Conservation (phyloP, 2,888 invertebrate genomes). For the Thereva nobilitata region DNA sequence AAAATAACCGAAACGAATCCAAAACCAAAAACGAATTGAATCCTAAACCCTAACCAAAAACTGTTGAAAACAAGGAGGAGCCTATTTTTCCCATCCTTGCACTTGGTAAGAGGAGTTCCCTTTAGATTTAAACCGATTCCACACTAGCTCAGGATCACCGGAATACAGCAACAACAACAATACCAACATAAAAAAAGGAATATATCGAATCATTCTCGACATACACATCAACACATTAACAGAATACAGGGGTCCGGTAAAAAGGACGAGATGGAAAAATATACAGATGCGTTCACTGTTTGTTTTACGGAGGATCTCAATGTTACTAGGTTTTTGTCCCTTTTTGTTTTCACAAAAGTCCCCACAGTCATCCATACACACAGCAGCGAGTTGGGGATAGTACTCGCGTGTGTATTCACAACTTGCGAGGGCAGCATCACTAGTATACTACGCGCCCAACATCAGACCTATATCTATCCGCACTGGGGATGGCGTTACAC, state of each 20-base stretch:
- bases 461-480: not conserved
- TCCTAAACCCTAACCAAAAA: not conserved
- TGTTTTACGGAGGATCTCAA: slow-evolving; percentile 21
- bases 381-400: not conserved
- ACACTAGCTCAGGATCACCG: too few species aligned
- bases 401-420: not conserved
- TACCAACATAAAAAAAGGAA: too few species aligned
- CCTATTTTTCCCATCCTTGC: not conserved
- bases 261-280: slow-evolving; percentile 2
- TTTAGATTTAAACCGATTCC: too few species aligned
- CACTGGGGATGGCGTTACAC: not conserved
- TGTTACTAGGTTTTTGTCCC: slow-evolving; percentile 12
- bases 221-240: not conserved
- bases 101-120: too few species aligned
- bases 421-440: not conserved
- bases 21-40: too few species aligned
- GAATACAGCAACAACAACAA: too few species aligned
- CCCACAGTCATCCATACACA: not conserved
- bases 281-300: slow-evolving; percentile 26
- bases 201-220: too few species aligned
- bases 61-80: not conserved
- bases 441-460: not conserved
- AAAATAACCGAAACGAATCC: too few species aligned
- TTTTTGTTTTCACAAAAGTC: not conserved
- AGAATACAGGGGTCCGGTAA: not conserved